Base-by-base conservation (phyloP, 53 echinoderm and acorn worm species). In the Arbacia lixula region DNA sequence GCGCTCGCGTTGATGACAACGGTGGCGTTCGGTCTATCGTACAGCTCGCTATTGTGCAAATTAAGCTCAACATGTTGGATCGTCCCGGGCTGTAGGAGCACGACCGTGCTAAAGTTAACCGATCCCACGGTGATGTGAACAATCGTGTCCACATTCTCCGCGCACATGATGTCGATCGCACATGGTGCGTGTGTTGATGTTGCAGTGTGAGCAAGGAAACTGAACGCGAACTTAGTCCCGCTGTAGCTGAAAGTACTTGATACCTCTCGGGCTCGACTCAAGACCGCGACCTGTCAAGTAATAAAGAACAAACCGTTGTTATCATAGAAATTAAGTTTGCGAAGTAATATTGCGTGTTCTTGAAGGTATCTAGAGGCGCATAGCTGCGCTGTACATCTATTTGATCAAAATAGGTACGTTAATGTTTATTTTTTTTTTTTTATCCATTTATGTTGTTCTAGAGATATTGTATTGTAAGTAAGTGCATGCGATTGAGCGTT, bases 181-280 rank as follows among this genome's bases (percentile, higher is more conserved):
- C 66, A 66, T 0, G 66, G 66, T 37, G 36, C 0, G 0, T 66
- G 10, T 10, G 17, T 20, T 3, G 8, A 22, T 14, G 30, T 11
- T 26, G 17, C 43, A 5, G 24, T 4, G 29, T 75, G 53, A 3
- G 75, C 34, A 32, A 53, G 9, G 35, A 75, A 75, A 10, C 75
- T 75, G 50, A 75, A 75, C 3, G 75, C 54, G 36, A 75, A 75
- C 33, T 31, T 17, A n/a, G 25, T 75, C 6, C 75, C 75, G 22
- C 53, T 36, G 28, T 75, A 75, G 54, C 31, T 75, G 19, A 35
- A 19, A 1, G n/a, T 38, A 3, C 22, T 36, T 24, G 10, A 22
- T 36, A 10, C 66, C 6, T 36, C 36, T 10, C 22, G 29, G 46
- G 29, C 24, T 24, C 22, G 41, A 2, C 39, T 9, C 28, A 71